phyloP scores from a whole-genome alignment of 2,113 vertebrate genomes.

The Semnornis frantzii region DNA sequence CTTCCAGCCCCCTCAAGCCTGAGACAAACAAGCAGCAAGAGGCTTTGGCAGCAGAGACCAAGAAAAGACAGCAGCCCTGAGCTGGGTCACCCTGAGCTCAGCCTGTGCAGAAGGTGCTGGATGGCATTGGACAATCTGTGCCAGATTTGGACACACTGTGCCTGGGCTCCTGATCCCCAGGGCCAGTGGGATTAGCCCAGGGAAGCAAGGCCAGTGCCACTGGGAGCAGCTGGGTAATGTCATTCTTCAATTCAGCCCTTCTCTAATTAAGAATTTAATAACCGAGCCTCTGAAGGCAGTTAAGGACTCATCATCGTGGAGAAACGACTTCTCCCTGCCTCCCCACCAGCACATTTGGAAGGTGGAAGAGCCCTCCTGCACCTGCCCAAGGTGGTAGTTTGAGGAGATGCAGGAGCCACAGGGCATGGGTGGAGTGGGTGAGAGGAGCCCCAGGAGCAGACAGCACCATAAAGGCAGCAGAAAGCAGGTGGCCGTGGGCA shows the following conservation, averaged over 20 bases:
- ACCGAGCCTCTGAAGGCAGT: neutral
- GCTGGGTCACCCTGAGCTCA: accelerated
- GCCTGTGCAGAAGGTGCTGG: neutral
- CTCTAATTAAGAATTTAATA: neutral
- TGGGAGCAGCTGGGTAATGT: neutral
- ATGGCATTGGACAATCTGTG: neutral
- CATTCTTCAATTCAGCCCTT: neutral
- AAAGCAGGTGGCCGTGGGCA: accelerated
- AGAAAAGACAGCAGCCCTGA: neutral
- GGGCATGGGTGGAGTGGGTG: neutral
- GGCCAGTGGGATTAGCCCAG: neutral
- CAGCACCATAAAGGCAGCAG: accelerated
- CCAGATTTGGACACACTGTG: accelerated
- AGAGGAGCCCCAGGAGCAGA: accelerated
- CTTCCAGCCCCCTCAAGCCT: neutral
- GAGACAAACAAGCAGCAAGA: neutral
- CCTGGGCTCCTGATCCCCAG: neutral
- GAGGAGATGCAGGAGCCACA: accelerated
- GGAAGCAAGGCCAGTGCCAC: neutral
- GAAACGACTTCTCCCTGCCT: neutral
- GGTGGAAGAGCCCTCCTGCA: accelerated
- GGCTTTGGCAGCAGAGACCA: neutral
- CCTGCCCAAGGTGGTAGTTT: accelerated
- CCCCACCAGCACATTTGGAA: neutral
- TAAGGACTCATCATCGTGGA: neutral